Base-by-base conservation (phyloP, 2,888 invertebrate species). In the Brenthis ino region DNA sequence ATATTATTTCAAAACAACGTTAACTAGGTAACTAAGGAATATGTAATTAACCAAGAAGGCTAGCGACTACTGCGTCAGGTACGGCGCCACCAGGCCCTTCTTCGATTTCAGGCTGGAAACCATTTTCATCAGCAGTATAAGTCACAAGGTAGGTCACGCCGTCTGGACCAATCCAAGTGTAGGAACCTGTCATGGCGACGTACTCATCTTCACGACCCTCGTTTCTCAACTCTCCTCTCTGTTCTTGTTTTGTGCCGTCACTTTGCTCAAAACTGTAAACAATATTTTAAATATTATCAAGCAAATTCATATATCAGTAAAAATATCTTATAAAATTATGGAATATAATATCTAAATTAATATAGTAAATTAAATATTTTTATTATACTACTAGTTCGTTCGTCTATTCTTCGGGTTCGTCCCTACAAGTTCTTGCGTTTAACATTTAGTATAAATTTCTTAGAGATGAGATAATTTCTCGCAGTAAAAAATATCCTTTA, bases 81-180 rank as follows among this genome's bases (percentile, higher is more conserved):
- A 79, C 77, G 0, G 74, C 79, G 24, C 80, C 82, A 6, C 85
- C 86, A 0, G 85, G 85, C 0, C 82, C 84, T 66, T 85, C 80
- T 70, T 84, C 82, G 24, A 85, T 78, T 50, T 81, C 79, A 0
- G 93, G 83, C 61, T 84, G 77, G 79, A 77, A 86, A 0, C 85
- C 85, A 12, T 82, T 76, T 6, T 81, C 79, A 57, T 93, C 93
- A 63, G 93, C 93, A 13, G 85, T 76, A 80, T 94, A 94, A 64
- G 78, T 93, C 67, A 95, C 93, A 6, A 83, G 84, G 81, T 94
- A 94, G 12, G 82, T 86, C 53, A 86, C 76, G 20, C 80, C 82
- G 33, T 93, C 89, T 14, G 91, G 90, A 8, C 84, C 93, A 2
- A 90, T 76, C 81, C 88, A 94, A n/a, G 89, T 83, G 84, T 79